phyloP scores from a whole-genome alignment of 2,113 vertebrate species.

The Onychorhynchus coronatus region DNA sequence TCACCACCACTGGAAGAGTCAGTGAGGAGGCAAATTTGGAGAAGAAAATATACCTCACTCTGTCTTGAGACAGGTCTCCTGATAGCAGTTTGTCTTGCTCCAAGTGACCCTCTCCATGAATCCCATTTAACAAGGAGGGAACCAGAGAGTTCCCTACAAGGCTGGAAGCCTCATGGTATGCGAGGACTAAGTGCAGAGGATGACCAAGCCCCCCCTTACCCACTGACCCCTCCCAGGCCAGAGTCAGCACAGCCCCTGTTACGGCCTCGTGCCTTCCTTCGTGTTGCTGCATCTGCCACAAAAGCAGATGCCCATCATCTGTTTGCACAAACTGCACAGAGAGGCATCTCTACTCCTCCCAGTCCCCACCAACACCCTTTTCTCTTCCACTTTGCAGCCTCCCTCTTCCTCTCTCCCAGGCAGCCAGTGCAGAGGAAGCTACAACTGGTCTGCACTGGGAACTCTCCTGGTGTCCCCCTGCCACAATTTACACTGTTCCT shows the following conservation, averaged over 20 bases:
- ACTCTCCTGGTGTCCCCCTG: background rate
- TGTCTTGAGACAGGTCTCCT: background rate
- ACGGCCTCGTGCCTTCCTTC: background rate
- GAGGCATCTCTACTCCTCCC: background rate
- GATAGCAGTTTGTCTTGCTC: background rate
- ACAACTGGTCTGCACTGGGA: background rate
- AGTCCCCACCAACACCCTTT: background rate
- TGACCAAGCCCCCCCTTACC: background rate
- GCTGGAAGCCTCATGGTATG: background rate
- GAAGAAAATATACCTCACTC: background rate
- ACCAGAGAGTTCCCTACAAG: background rate
- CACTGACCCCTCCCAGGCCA: background rate
- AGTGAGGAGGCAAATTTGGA: background rate
- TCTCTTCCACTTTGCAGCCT: background rate
- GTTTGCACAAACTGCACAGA: background rate
- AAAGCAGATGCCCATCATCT: background rate
- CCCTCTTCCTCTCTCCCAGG: background rate
- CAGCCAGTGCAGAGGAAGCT: background rate
- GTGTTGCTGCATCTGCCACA: background rate
- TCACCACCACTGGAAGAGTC: background rate
- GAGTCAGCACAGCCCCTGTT: background rate
- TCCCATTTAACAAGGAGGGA: background rate
- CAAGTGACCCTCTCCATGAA: background rate
- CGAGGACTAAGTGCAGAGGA: background rate
- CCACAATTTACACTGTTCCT: conserved; percentile 31